Conservation (phyloP, 1,140 invertebrate species). For the Pinna nobilis region DNA sequence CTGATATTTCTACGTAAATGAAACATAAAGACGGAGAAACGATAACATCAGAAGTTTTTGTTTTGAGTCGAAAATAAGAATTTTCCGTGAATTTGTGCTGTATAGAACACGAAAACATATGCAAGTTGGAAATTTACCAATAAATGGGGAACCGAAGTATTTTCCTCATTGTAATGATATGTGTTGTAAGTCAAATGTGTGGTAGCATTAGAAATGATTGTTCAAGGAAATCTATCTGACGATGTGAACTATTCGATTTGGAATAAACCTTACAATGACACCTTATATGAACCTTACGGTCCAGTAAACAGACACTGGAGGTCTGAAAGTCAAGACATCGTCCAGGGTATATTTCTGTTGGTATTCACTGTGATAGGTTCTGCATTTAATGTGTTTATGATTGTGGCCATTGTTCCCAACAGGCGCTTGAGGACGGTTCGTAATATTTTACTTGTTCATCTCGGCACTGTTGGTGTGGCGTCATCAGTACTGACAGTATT, state of each 20-base stretch:
- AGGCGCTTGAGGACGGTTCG: conserved; percentile 61
- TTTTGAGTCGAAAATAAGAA: too few relatives aligned
- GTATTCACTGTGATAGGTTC: conserved; percentile 57
- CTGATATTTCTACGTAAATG: too few relatives aligned
- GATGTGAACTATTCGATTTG: conserved; percentile 22
- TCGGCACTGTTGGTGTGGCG: conserved; percentile 58
- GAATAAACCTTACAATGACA: conserved; percentile 11
- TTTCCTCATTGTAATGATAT: too few relatives aligned
- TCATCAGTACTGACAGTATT: conserved; percentile 55
- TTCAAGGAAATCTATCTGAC: conserved; percentile 7
- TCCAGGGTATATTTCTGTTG: conserved; percentile 57
- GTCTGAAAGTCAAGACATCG: conserved; percentile 38
- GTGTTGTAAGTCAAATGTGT: too few relatives aligned
- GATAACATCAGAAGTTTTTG: too few relatives aligned
- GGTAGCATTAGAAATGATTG: neutral
- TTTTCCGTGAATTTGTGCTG: too few relatives aligned
- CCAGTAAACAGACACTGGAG: neutral
- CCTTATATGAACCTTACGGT: conserved; percentile 12
- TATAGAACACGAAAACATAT: too few relatives aligned
- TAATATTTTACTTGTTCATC: conserved; percentile 66
- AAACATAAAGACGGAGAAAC: too few relatives aligned
- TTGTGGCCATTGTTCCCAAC: conserved; percentile 66
- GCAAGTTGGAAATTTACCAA: too few relatives aligned
- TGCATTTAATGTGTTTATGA: conserved; percentile 63
- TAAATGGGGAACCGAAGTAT: too few relatives aligned